Evolutionary conservation across 2,797 vertebrate species (phyloP).

Genomic region (Ptychadena robeensis): DNA sequence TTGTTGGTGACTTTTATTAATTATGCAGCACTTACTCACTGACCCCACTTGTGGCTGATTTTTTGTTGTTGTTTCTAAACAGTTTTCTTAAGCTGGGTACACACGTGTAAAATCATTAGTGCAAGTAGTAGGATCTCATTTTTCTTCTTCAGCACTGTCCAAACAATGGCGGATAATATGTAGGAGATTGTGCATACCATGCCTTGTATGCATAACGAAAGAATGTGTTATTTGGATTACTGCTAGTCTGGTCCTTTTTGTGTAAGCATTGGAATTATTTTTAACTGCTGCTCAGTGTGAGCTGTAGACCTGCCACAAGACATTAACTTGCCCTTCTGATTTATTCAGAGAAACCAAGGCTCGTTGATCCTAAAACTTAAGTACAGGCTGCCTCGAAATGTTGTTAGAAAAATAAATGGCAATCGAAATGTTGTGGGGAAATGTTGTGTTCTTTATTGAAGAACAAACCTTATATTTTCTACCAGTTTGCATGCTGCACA

Average conservation of each 20-base stretch:
- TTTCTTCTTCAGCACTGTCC: not conserved
- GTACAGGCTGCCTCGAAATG: constrained; percentile 76
- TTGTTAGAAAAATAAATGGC: constrained; percentile 75
- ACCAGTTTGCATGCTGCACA: not conserved
- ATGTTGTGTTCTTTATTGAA: not conserved
- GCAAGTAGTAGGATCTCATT: not conserved
- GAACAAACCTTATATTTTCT: no score
- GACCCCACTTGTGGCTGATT: no score
- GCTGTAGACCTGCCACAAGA: constrained; percentile 72
- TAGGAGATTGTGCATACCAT: not conserved
- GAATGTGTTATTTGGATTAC: constrained; percentile 52
- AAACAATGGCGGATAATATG: constrained; percentile 32
- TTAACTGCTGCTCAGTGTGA: constrained; percentile 70
- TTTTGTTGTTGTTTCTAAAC: no score
- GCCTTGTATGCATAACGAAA: constrained; percentile 52
- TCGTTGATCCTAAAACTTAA: constrained; percentile 79
- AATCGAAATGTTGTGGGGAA: constrained; percentile 69
- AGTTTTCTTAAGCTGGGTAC: no score
- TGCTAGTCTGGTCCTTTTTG: constrained; percentile 61
- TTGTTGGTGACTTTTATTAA: no score
- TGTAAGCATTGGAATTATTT: constrained; percentile 70
- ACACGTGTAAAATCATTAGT: not conserved
- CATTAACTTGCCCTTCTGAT: constrained; percentile 79
- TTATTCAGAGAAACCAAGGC: constrained; percentile 76
- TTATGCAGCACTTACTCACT: no score